Conservation (phyloP, 1,140 invertebrate species). For the Popillia japonica region DNA sequence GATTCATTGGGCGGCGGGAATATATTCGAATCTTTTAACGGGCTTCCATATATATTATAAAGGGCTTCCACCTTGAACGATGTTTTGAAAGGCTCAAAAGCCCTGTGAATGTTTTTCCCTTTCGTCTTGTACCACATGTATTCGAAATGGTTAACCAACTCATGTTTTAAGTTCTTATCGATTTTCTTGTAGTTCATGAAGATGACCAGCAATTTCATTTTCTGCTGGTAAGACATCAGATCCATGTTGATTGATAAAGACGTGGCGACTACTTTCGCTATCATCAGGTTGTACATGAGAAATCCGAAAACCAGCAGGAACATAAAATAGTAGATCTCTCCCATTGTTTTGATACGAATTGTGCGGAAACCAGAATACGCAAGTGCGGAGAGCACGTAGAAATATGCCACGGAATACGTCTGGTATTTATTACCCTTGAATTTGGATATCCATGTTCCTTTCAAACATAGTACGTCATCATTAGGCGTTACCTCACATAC, state of each 20-base stretch:
- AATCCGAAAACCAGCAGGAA: neutral
- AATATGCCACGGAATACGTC: neutral
- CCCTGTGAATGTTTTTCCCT: conserved; percentile 32
- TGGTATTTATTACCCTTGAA: neutral
- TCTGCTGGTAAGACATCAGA: conserved; percentile 40
- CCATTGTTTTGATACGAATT: neutral
- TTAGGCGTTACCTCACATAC: neutral
- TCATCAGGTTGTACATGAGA: neutral
- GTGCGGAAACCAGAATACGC: neutral
- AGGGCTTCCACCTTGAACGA: conserved; percentile 40
- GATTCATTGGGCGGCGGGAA: conserved; percentile 36
- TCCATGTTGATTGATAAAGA: conserved; percentile 9
- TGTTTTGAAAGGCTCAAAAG: conserved; percentile 40
- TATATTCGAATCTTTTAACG: conserved; percentile 35
- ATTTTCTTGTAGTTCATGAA: conserved; percentile 42
- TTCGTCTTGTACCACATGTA: conserved; percentile 42
- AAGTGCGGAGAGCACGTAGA: neutral
- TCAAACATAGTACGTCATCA: neutral
- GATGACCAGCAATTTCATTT: conserved; percentile 37
- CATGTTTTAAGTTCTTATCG: conserved; percentile 42
- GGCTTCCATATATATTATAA: conserved; percentile 41
- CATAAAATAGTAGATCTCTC: neutral
- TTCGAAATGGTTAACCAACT: conserved; percentile 44
- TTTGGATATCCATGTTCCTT: neutral
- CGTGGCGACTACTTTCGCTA: conserved; percentile 11